phyloP scores from a whole-genome alignment of 2,113 vertebrate genomes.

The Callionymus lyra region DNA sequence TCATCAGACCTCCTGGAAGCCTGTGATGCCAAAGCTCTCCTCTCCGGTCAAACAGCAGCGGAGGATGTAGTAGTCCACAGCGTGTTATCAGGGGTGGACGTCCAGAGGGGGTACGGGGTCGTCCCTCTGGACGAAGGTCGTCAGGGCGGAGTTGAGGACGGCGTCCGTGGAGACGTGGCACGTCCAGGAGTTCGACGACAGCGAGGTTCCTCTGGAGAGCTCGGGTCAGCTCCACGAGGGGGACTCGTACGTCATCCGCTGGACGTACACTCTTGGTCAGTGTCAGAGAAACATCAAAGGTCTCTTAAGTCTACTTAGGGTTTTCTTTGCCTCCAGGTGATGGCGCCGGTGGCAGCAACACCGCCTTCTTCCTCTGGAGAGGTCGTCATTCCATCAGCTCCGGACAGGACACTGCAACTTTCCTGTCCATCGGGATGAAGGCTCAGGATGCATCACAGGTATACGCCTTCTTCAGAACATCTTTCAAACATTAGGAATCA shows the following conservation, averaged over 20 bases:
- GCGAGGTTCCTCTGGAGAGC: constrained; percentile 44
- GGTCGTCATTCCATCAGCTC: constrained; percentile 50
- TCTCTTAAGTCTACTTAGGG: too few species aligned
- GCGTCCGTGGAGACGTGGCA: constrained; percentile 61
- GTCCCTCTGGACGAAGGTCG: constrained; percentile 42
- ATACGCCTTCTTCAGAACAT: too few species aligned
- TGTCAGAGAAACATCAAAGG: not conserved
- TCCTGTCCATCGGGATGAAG: constrained; percentile 52
- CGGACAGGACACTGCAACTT: constrained; percentile 49
- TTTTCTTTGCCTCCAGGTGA: constrained; percentile 11
- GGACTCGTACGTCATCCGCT: constrained; percentile 64
- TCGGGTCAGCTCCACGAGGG: constrained; percentile 63
- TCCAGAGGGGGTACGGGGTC: constrained; percentile 53
- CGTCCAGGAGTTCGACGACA: constrained; percentile 53
- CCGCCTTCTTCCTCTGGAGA: constrained; percentile 64
- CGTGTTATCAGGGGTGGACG: constrained; percentile 46
- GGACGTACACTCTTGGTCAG: constrained; percentile 59
- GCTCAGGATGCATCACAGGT: constrained; percentile 52
- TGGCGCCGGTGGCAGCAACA: constrained; percentile 28
- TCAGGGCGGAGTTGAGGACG: constrained; percentile 40
- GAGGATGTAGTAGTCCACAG: constrained; percentile 6
- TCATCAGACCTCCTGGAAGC: constrained; percentile 36
- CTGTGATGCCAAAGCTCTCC: constrained; percentile 55
- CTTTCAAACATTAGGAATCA: too few species aligned
- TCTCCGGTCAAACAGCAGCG: constrained; percentile 3